Percentiles rank a stretch among this genome's conserved stretches.
phyloP scores from a whole-genome alignment of 2,797 vertebrate genomes.

The Liasis olivaceus region DNA sequence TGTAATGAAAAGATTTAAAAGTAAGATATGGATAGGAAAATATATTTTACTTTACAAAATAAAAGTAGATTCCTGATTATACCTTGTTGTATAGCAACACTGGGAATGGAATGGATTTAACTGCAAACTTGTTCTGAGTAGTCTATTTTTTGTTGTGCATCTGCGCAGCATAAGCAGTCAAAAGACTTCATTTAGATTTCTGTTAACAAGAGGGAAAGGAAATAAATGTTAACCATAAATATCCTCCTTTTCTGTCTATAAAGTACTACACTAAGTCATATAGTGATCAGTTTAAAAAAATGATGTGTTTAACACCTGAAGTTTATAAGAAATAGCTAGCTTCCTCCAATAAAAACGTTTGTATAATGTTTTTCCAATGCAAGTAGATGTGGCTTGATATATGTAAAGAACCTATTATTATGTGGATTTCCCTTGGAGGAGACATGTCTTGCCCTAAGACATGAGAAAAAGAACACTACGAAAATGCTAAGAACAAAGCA shows the following conservation, averaged over 20 bases:
- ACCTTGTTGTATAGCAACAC: neutral
- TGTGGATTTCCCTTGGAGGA: too few species aligned
- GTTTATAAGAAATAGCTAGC: neutral
- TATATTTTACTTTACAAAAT: neutral
- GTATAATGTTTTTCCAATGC: neutral
- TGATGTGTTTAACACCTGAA: neutral
- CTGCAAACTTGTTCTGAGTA: too few species aligned
- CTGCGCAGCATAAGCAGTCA: conserved; percentile 15
- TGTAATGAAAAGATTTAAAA: neutral
- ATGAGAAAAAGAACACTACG: neutral
- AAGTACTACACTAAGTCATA: neutral
- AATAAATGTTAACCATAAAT: neutral
- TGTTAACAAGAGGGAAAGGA: neutral
- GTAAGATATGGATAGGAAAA: neutral
- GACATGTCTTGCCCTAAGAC: neutral
- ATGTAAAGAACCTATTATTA: neutral
- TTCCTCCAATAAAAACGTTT: neutral
- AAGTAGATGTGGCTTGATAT: neutral
- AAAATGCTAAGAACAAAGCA: neutral
- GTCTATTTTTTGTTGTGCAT: neutral
- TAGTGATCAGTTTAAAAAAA: neutral
- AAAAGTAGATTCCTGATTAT: neutral
- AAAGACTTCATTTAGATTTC: neutral
- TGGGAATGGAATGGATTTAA: too few species aligned
- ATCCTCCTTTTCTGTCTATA: neutral